phyloP scores from a whole-genome alignment of 2,113 vertebrate species.

The Rousettus leschenaultii region DNA sequence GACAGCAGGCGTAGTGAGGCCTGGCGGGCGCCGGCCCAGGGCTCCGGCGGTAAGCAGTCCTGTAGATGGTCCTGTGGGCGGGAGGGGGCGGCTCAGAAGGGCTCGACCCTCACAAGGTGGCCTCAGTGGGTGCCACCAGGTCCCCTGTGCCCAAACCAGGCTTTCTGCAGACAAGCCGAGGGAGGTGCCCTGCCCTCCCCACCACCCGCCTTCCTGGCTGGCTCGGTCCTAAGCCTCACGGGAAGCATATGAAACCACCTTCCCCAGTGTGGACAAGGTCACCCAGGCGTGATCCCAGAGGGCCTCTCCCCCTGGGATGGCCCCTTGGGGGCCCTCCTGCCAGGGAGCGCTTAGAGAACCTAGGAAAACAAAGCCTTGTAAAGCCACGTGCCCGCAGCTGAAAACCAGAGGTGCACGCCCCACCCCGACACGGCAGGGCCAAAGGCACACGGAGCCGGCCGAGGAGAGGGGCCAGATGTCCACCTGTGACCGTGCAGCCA shows the following conservation, averaged over 20 bases:
- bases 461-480: rapidly evolving
- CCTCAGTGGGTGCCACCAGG: not conserved
- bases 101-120: rapidly evolving
- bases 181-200: not conserved
- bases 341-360: not conserved
- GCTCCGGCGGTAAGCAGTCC: slow-evolving; percentile 85
- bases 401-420: rapidly evolving
- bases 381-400: not conserved
- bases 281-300: not conserved
- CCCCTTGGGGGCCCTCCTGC: not conserved
- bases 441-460: not conserved
- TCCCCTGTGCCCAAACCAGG: not conserved
- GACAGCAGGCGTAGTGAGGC: slow-evolving; percentile 86
- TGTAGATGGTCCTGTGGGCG: slow-evolving; percentile 88
- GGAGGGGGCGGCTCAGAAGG: not conserved
- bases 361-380: no score
- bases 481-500: rapidly evolving
- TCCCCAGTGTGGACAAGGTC: not conserved
- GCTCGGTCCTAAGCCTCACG: rapidly evolving
- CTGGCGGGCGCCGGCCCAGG: slow-evolving; percentile 46
- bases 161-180: rapidly evolving
- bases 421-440: not conserved
- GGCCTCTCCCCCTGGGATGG: not conserved
- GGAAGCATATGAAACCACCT: not conserved
- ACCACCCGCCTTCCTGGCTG: not conserved